Percentiles rank a stretch among this genome's conserved stretches.
phyloP scores from a whole-genome alignment of 2,797 vertebrate species.

The Spheniscus humboldti region DNA sequence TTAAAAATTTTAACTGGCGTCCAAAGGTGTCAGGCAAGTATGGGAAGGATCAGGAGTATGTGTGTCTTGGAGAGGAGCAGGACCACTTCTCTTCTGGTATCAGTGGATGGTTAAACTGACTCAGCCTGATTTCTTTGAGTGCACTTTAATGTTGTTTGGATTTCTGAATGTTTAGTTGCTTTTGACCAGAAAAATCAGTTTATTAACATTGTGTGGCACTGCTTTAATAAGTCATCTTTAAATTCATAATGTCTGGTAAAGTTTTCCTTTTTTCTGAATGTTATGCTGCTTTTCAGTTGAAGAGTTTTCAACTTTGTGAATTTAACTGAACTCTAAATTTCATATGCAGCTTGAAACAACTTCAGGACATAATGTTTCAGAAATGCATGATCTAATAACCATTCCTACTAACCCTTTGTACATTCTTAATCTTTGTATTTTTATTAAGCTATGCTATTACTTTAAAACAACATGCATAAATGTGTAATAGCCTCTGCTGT shows the following conservation, averaged over 20 bases:
- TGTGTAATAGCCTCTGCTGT: not conserved
- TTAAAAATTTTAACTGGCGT: not conserved
- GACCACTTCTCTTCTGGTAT: not conserved
- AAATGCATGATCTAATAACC: not conserved
- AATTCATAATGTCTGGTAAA: not conserved
- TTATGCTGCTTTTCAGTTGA: not conserved
- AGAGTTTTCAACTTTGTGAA: not conserved
- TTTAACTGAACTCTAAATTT: not conserved
- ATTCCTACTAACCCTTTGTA: not conserved
- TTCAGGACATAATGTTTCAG: not conserved
- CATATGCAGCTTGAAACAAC: not conserved
- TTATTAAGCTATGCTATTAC: not conserved
- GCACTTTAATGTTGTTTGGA: accelerated
- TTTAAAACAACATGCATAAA: not conserved
- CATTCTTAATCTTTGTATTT: not conserved
- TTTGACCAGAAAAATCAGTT: not conserved
- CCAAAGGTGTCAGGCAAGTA: not conserved
- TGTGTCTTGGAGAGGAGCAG: not conserved
- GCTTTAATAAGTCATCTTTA: not conserved
- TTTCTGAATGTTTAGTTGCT: not conserved
- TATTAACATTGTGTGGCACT: not conserved
- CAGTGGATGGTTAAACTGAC: not conserved
- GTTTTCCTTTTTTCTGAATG: not conserved
- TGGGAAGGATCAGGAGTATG: not conserved
- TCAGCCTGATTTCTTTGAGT: not conserved